phyloP scores from a whole-genome alignment of 2,888 invertebrate species.

The Tenthredo distinguenda region DNA sequence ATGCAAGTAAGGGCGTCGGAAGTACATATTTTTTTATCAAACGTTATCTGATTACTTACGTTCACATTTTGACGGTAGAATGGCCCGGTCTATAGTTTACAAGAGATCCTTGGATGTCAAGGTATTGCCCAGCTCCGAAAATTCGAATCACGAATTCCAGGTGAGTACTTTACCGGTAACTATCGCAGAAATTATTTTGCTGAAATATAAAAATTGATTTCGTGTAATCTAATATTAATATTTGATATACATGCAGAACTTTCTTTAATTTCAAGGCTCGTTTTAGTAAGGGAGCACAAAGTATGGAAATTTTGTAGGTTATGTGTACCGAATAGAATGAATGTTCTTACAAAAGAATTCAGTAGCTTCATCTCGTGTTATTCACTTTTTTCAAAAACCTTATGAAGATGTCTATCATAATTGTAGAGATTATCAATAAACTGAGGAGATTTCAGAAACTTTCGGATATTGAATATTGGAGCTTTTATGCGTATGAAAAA shows the following conservation, averaged over 20 bases:
- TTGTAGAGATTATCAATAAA: neutral
- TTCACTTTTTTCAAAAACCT: neutral
- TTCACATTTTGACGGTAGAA: constrained; percentile 29
- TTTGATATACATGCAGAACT: neutral
- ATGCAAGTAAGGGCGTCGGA: neutral
- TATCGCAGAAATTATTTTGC: neutral
- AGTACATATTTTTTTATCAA: neutral
- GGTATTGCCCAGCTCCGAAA: neutral
- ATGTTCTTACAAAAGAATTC: neutral
- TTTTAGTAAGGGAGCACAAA: neutral
- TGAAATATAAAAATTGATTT: neutral
- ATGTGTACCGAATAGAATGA: neutral
- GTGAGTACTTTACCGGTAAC: neutral
- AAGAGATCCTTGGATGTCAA: constrained; percentile 52
- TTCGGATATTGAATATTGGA: neutral
- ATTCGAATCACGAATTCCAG: constrained; percentile 7
- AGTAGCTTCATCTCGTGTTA: constrained; percentile 2
- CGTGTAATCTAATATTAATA: neutral
- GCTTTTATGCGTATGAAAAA: neutral
- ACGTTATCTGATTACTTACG: neutral
- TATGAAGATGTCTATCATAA: neutral
- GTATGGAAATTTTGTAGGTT: neutral
- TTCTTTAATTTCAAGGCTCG: neutral
- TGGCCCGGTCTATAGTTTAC: constrained; percentile 61
- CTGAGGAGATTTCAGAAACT: neutral